These are phyloP conservation scores for Rachycentron canadum DNA, from an alignment of 2,797 vertebrate species.

Conservation along the genomic window DNA sequence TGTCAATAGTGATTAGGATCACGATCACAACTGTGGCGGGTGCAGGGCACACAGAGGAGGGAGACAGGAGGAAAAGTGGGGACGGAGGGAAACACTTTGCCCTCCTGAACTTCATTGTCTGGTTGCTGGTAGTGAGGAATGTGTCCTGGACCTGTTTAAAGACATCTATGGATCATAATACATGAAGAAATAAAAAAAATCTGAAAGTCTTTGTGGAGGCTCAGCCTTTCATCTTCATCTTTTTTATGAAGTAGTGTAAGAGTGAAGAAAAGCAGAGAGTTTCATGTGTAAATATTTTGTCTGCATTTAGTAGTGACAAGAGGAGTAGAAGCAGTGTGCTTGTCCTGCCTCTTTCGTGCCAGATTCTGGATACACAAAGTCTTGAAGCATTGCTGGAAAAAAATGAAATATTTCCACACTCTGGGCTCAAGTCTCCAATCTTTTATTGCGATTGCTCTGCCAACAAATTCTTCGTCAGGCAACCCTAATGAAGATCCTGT, in stretches of 20 bases:
- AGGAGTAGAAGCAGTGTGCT: conserved; percentile 25
- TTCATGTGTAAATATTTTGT: conserved; percentile 53
- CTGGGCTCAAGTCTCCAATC: conserved; percentile 5
- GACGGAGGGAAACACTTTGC: conserved; percentile 33
- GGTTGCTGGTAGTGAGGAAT: conserved; percentile 57
- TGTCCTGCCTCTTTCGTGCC: conserved; percentile 18
- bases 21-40: conserved; percentile 67
- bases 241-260: conserved; percentile 5
- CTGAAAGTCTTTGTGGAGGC: conserved; percentile 21
- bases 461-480: conserved; percentile 41
- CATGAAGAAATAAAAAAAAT: conserved; percentile 27
- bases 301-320: conserved; percentile 38
- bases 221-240: conserved; percentile 17
- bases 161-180: conserved; percentile 28
- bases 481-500: conserved; percentile 53
- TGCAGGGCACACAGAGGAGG: conserved; percentile 35
- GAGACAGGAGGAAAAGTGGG: conserved; percentile 24
- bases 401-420: conserved; percentile 48
- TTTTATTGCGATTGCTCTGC: conserved; percentile 38
- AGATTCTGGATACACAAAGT: conserved; percentile 27
- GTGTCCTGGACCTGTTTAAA: conserved; percentile 61
- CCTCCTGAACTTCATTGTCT: conserved; percentile 71
- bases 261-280: conserved; percentile 39
- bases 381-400: conserved; percentile 3
- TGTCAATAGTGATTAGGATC: conserved; percentile 92